Evolutionary conservation across 2,888 invertebrate species (phyloP), one percentile per base, ranked within the genome.

Genomic region (Lapara coniferarum): DNA sequence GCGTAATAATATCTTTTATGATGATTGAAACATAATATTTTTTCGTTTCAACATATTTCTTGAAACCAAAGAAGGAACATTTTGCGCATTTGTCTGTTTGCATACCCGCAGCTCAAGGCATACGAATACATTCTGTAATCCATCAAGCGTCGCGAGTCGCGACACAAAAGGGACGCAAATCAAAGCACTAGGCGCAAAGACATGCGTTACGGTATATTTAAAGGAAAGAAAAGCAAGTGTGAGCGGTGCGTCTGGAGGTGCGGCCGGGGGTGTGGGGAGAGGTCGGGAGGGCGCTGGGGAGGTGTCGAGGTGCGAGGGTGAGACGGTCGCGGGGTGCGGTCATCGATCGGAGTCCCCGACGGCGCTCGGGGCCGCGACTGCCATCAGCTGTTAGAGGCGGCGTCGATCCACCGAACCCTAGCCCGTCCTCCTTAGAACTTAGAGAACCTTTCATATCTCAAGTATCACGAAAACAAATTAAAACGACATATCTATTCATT

Each of bases 171-270:
- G 80, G 77, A 77, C 78, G 77, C 74, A 78, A 82, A 81, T 81
- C 81, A 82, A 81, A 84, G 83, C 78, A 85, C 72, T 75, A 76
- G 74, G 75, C 74, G n/a, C n/a, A 71, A 73, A 79, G 77, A 77
- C 78, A 77, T 72, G 78, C 76, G 75, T 71, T 71, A 72, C 75
- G 76, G 76, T 78, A 77, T 75, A 73, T 75, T 74, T 77, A 82
- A 79, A 87, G 85, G 86, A 88, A 90, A 90, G 90, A 92, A 92
- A 90, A 88, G 89, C 86, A 91, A 90, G 89, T 89, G 90, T 89
- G 87, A 87, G 81, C 75, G 77, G 75, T 81, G 46, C 63, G 86
- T 87, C 87, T 89, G 85, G 85, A 83, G 82, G 85, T 79, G 89
- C 82, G 81, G 86, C 55, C 75, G 82, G 81, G 82, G 80, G 72